Base-by-base conservation (phyloP, 1,140 invertebrate genomes). In the Neodiprion pinetum region DNA sequence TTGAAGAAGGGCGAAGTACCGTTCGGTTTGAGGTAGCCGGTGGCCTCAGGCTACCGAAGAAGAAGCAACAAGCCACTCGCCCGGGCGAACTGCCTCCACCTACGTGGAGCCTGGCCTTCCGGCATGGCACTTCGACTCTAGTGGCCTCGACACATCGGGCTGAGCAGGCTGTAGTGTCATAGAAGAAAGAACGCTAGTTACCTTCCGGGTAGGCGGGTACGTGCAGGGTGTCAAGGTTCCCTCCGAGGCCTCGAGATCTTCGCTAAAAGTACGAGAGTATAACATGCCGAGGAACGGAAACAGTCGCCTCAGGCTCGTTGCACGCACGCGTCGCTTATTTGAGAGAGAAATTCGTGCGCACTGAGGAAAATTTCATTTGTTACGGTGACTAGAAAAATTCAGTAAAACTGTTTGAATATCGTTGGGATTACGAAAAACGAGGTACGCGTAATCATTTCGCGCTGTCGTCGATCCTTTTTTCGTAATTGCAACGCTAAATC, bases 161-260 rank as follows among this genome's bases (percentile, higher is more conserved):
- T 40, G 28, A 40, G 28, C 11, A 61, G 7, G 53, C 53, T 86
- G 82, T 87, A 86, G 86, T 87, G 83, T 83, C 85, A 85, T 87
- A 87, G 83, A 86, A 82, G 82, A 74, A 85, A 87, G 84, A 80
- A 86, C 73, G 81, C 84, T 81, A 86, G 79, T 88, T 86, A 86
- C 53, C 53, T 61, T 40, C 28, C 28, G 28, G 28, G 28, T 40
- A 40, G 28, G 28, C 5, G 28, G 28, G 28, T 40, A 40, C 28
- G 28, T 40, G 28, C 28, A 40, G 74, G 70, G 72, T 73, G 73
- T 75, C 67, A 70, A 77, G 74, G 71, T 66, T 80, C 72, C 72
- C 79, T 80, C 73, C 73, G 72, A 75, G 67, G 10, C n/a, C 67
- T 67, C 61, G 72, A 28, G 28, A 74, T 76, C 17, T 28, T n/a